Percentiles rank a stretch among this genome's conserved stretches.
phyloP scores from a whole-genome alignment of 2,113 vertebrate genomes.

The Haliaeetus leucogaster region DNA sequence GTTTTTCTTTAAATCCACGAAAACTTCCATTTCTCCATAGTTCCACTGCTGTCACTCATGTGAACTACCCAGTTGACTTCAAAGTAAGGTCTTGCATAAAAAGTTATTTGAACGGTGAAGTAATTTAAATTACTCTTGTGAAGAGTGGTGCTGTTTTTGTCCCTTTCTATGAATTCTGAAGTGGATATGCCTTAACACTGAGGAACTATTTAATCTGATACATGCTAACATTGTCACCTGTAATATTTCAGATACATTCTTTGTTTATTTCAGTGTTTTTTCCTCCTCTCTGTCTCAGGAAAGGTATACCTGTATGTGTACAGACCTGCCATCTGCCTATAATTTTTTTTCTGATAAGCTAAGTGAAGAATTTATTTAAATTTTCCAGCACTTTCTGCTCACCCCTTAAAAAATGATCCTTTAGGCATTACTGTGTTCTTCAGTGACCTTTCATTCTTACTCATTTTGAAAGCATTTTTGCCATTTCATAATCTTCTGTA shows the following conservation, averaged over 20 bases:
- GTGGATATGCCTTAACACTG: background rate
- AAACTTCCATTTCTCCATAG: background rate
- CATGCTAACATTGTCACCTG: background rate
- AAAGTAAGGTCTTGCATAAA: background rate
- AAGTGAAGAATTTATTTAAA: background rate
- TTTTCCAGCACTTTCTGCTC: background rate
- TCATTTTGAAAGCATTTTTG: background rate
- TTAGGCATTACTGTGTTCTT: background rate
- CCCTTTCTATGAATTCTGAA: background rate
- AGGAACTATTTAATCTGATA: background rate
- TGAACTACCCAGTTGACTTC: background rate
- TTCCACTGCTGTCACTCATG: background rate
- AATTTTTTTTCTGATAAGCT: background rate
- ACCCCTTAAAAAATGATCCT: background rate
- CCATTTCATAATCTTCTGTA: background rate
- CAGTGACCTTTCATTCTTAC: background rate
- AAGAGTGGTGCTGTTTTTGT: background rate
- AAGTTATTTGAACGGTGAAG: background rate
- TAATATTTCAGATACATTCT: background rate
- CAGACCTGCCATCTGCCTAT: background rate
- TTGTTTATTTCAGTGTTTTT: background rate
- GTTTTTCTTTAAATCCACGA: background rate
- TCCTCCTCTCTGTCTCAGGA: background rate
- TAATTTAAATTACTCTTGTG: background rate
- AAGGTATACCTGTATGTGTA: background rate